These are phyloP conservation scores for Harpegnathos saltator DNA, from an alignment of 1,140 invertebrate species.

Conservation along the genomic window DNA sequence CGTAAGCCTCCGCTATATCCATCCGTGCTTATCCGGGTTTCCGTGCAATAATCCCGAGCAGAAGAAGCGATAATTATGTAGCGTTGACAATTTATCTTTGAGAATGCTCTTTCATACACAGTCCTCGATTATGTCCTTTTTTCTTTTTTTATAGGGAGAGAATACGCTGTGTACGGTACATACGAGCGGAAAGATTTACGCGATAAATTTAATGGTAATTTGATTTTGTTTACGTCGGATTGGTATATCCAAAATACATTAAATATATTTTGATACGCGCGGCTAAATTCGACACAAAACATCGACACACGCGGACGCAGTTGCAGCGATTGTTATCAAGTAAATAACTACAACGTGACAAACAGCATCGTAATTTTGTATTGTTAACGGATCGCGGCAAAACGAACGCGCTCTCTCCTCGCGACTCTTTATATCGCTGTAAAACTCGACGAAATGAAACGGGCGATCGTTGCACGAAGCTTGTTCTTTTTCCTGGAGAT, in stretches of 20 bases:
- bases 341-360: not conserved
- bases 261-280: not conserved
- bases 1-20: too few relatives aligned
- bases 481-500: conserved; percentile 15
- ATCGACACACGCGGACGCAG: not conserved
- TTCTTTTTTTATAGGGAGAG: too few relatives aligned
- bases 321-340: conserved; percentile 9
- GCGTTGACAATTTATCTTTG: not conserved
- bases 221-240: not conserved
- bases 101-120: not conserved
- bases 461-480: not conserved
- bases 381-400: conserved; percentile 3
- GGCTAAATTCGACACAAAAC: conserved; percentile 17
- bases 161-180: conserved; percentile 11
- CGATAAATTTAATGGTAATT: not conserved
- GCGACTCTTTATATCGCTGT: conserved; percentile 30
- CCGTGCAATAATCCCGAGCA: conserved; percentile 22
- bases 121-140: not conserved
- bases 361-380: not conserved
- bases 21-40: too few relatives aligned
- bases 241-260: not conserved
- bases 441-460: conserved; percentile 36
- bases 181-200: not conserved
- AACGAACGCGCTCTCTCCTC: conserved; percentile 5
- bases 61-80: not conserved